Base-by-base conservation (phyloP, 2,797 vertebrate species). In the Pelodytes ibericus region DNA sequence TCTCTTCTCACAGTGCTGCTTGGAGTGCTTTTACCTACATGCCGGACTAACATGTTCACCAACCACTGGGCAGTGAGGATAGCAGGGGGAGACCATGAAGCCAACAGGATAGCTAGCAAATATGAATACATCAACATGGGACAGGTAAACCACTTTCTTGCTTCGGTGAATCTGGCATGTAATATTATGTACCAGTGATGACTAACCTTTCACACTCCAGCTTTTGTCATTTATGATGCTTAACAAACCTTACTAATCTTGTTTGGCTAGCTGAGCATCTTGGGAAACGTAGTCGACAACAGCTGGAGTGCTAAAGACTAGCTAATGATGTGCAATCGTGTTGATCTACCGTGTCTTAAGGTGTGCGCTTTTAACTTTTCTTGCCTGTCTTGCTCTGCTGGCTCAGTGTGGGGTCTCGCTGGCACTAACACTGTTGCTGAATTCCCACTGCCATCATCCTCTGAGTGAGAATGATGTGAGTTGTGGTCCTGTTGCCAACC, bases 51-150 rank as follows among this genome's bases (percentile, higher is more conserved):
- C 87, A 91, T 96, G 83, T 99, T 96, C 94, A 98, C 96, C 88
- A 99, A 99, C 95, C 96, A 99, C 92, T 99, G 97, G 97, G 97
- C 97, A 79, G 95, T 99, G 82, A 91, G 95, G 90, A 98, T 99
- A 89, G 72, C 89, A 63, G 97, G 96, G 69, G 97, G 96, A 85
- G 81, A 90, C 61, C 88, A 91, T 33, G 90, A 96, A 84, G 97
- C 96, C 81, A 90, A 96, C 82, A 88, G 93, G 84, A 97, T 99
- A 87, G 97, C 97, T 79, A 92, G 90, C 84, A 98, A 96, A 90
- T 99, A 98, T 85, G 97, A 96, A 86, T 99, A 97, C 89, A 89
- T 92, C 90, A 98, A 99, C 90, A 92, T 98, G 87, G 97, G 97
- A 89, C 96, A 98, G 97, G 97, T 99, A 95, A 88, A 44, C 26